Evolutionary conservation across 2,797 vertebrate genomes (phyloP), one percentile per base, ranked within the genome.

Genomic region (Thamnophis elegans): DNA sequence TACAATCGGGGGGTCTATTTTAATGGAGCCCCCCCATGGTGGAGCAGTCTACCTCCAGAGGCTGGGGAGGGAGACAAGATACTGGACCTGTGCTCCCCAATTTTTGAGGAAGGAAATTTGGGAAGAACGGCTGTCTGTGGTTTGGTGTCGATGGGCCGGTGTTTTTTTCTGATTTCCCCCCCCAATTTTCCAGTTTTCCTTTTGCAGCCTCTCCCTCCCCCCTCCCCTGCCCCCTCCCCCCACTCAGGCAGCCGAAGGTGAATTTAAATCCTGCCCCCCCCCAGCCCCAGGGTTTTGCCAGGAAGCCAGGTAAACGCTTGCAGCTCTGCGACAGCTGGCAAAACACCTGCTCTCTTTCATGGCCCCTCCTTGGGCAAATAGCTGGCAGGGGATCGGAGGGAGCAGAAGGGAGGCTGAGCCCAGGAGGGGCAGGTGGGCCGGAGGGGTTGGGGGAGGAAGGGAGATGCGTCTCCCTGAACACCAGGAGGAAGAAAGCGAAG

Each of bases 171-270:
- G 14, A 32, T 68, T 32, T 18, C 18, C 18, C 13, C 28, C 47
- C 47, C n/a, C n/a, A 26, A 60, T 60, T 60, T 60, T 26, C 59
- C 59, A 8, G 4, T 78, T 78, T 68, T 68, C 54, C 86, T 2
- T 18, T 6, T 18, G 16, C 86, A 20, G 54, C 55, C n/a, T 2
- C 14, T 20, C 22, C 32, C 32, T 47, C 47, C 5, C 47, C 47
- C 47, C 47, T 47, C 5, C 47, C 47, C 47, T 5, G 47, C 3
- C 5, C 32, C 4, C 25, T 12, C 36, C 0, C 68, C 32, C 58
- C n/a, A n/a, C n/a, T 20, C 11, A 9, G 18, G 10, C 26, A 1
- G 28, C 26, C 1, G 11, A n/a, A 42, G 20, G 10, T 2, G 1
- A 68, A 25, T 5, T 5, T 3, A 20, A 8, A 16, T 6, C 42